These are phyloP conservation scores for Gnathonemus longibarbis DNA, from an alignment of 2,113 vertebrate species.

Conservation along the genomic window DNA sequence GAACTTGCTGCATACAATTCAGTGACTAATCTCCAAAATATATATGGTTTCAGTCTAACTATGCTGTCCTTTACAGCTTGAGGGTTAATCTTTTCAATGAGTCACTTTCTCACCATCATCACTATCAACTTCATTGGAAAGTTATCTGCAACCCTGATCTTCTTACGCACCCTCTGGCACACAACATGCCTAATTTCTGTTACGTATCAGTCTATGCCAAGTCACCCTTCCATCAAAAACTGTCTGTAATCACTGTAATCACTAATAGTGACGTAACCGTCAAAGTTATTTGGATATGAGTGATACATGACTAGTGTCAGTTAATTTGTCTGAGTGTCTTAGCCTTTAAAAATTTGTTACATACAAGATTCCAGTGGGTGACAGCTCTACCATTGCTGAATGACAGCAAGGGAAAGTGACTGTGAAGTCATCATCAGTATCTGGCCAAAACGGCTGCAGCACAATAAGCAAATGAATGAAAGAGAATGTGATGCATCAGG, in stretches of 20 bases:
- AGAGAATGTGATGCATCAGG: not conserved
- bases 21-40: not conserved
- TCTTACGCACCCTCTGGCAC: not conserved
- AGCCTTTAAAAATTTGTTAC: not conserved
- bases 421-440: constrained; percentile 1
- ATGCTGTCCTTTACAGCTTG: not conserved
- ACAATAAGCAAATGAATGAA: not conserved
- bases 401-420: not conserved
- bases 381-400: not conserved
- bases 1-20: not conserved
- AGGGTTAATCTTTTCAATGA: not conserved
- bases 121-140: not conserved
- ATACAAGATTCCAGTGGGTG: not conserved
- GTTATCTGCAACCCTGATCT: not conserved
- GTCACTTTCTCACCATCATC: not conserved
- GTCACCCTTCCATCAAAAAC: not conserved
- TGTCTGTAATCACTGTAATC: not conserved
- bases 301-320: not conserved
- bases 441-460: not conserved
- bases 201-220: not conserved
- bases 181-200: not conserved
- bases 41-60: not conserved
- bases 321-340: constrained; percentile 3
- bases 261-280: not conserved
- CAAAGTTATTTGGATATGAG: not conserved